Base-by-base conservation (phyloP, 2,888 invertebrate species). In the Meiosimyza decipiens region DNA sequence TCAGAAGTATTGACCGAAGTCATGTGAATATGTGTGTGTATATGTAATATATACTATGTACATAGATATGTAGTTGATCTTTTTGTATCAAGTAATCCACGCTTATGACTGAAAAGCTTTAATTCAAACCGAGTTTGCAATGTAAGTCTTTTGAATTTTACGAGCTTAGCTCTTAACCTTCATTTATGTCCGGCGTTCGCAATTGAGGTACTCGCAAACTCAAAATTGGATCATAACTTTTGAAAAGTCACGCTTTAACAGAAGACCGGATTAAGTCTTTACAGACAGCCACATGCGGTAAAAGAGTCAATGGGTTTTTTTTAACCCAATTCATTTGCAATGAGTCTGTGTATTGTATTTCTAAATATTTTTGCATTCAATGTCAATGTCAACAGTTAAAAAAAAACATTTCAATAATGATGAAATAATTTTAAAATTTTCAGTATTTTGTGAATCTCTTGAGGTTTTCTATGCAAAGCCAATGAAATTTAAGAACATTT, bases 311-410 rank as follows among this genome's bases (percentile, higher is more conserved):
- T 40, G 9, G 40, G 40, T 65, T 52, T 50, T 65, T n/a, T 65
- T 12, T 63, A 63, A 63, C n/a, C 28, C 22, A 13, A 50, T 65
- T 22, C 1, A 22, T 47, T 65, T 49, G 40, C 9, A 40, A 64
- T n/a, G 55, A 55, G 15, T 51, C 40, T 54, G 22, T 22, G 33
- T 22, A 33, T n/a, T 12, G 18, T 64, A 15, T 64, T 71, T 64
- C 22, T n/a, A 47, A 12, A 18, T 52, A 57, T 65, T 60, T 73
- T 59, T 73, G 22, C 79, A 77, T 78, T 81, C 82, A 82, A 81
- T 81, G 82, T 82, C 82, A 82, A 82, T 82, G 83, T 81, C 83
- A 82, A 81, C 79, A 74, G 65, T 66, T 40, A 9, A 5, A 40
- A 40, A 40, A 40, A 9, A 9, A 9, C 9, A 7, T 9, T 7